phyloP scores from a whole-genome alignment of 2,113 vertebrate species.

The Rhinogobius similis region DNA sequence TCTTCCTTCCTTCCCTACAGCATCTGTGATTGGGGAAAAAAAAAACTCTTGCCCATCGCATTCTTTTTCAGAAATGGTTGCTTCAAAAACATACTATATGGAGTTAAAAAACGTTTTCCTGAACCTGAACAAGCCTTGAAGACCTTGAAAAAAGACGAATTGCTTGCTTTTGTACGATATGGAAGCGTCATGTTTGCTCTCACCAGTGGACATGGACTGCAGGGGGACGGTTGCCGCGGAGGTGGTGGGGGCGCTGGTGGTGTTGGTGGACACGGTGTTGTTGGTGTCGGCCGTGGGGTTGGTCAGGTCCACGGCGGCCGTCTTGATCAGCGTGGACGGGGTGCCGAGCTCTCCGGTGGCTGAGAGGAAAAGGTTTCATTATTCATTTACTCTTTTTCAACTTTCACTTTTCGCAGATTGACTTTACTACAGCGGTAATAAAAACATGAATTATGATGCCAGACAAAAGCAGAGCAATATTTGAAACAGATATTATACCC shows the following conservation, averaged over 20 bases:
- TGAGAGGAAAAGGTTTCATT: conserved; percentile 9
- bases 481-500: too few relatives aligned
- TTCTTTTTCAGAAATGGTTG: too few relatives aligned
- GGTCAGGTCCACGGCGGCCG: not conserved
- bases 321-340: rapidly evolving
- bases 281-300: conserved; percentile 12
- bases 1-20: too few relatives aligned
- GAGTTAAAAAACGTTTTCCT: too few relatives aligned
- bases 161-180: not conserved
- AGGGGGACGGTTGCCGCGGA: not conserved
- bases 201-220: conserved; percentile 48
- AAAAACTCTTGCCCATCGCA: too few relatives aligned
- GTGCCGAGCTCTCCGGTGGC: rapidly evolving
- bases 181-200: not conserved
- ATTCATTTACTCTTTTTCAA: not conserved
- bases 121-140: too few relatives aligned
- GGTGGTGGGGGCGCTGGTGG: not conserved
- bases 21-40: too few relatives aligned
- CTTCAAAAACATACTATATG: too few relatives aligned
- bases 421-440: too few relatives aligned
- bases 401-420: too few relatives aligned
- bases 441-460: too few relatives aligned
- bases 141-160: not conserved
- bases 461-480: too few relatives aligned
- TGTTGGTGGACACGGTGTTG: not conserved